phyloP scores from a whole-genome alignment of 2,797 vertebrate genomes.

The Chiroxiphia lanceolata region DNA sequence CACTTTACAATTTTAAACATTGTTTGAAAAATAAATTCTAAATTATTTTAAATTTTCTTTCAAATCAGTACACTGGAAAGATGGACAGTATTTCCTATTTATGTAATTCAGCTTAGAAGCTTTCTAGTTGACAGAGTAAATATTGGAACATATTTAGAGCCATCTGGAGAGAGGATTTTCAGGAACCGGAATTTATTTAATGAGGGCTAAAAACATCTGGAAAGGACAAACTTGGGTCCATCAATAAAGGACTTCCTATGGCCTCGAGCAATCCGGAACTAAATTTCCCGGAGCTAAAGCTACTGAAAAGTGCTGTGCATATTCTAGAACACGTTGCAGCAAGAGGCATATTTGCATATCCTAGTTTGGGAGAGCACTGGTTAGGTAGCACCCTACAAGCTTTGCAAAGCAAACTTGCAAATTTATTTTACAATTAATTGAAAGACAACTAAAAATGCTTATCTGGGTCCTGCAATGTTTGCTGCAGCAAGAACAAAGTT shows the following conservation, averaged over 20 bases:
- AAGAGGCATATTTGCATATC: background rate
- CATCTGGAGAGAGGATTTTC: conserved; percentile 53
- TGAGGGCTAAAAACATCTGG: conserved; percentile 42
- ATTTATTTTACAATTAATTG: background rate
- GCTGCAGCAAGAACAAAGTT: background rate
- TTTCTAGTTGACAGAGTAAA: conserved; percentile 40
- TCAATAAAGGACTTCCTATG: conserved; percentile 49
- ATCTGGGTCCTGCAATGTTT: background rate
- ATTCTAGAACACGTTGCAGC: accelerated
- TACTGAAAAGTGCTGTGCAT: background rate
- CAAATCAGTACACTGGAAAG: background rate
- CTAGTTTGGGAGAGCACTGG: background rate
- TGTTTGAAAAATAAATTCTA: background rate
- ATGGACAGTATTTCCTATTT: background rate
- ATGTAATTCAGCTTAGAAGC: background rate
- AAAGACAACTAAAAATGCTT: background rate
- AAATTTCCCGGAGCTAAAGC: background rate
- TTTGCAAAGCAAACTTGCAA: background rate
- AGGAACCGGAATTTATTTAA: conserved; percentile 46
- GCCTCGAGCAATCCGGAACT: background rate
- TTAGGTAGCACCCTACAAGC: background rate
- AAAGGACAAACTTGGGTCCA: conserved; percentile 9
- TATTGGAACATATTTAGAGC: conserved; percentile 10
- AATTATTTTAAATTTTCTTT: background rate
- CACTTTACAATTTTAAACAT: background rate